Conservation (phyloP, 2,888 invertebrate genomes). For the Sycophila texana region DNA sequence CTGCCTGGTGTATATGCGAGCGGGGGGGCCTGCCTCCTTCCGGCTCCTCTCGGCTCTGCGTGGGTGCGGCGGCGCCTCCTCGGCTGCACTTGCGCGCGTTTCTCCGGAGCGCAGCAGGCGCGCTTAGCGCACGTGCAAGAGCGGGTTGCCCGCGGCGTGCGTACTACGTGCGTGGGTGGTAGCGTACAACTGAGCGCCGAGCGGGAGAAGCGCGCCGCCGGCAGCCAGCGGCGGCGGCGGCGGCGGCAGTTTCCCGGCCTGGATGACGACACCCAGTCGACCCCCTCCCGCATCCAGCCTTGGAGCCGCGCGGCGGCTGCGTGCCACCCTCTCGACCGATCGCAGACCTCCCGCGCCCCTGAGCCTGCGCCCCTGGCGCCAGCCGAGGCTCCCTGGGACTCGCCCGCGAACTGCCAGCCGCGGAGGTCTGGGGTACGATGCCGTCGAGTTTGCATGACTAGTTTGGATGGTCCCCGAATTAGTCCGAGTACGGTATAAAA, state of each 20-base stretch:
- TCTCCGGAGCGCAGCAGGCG: conserved; percentile 74
- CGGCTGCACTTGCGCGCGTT: neutral
- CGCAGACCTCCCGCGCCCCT: conserved; percentile 50
- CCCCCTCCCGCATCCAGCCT: neutral
- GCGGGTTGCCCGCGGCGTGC: conserved; percentile 69
- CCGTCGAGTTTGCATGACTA: too few species aligned
- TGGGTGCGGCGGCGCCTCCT: neutral
- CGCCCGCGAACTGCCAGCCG: too few species aligned
- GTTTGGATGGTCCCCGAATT: too few species aligned
- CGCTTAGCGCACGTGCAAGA: conserved; percentile 68
- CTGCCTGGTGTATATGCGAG: neutral
- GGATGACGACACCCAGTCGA: neutral
- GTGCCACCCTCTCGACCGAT: conserved; percentile 56
- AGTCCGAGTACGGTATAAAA: too few species aligned
- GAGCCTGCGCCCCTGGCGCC: conserved; percentile 65
- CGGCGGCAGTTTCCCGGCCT: neutral
- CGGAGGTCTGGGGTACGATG: too few species aligned
- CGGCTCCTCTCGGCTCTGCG: neutral
- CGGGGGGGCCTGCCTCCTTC: neutral
- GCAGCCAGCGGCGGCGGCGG: conserved; percentile 10
- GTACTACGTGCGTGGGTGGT: conserved; percentile 78
- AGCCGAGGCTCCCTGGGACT: conserved; percentile 6
- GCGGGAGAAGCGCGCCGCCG: neutral
- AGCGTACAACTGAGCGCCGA: conserved; percentile 74
- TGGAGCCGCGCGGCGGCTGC: neutral